Evolutionary conservation across 2,797 vertebrate species (phyloP).

Genomic region (Poecilia gillii): DNA sequence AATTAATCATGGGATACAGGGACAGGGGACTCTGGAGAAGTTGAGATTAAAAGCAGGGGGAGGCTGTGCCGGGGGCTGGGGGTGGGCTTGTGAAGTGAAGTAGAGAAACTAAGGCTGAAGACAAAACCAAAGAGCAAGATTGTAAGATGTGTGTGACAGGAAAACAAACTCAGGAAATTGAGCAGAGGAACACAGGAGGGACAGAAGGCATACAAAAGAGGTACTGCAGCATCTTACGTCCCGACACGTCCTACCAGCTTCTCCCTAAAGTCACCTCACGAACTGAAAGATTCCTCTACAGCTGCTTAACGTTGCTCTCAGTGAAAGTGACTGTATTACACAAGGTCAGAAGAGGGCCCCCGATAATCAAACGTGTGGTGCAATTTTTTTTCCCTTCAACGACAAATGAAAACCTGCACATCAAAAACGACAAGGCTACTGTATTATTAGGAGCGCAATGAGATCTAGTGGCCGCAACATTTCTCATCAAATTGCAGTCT

Average conservation of each 20-base stretch:
- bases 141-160: constrained; percentile 55
- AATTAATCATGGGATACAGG: constrained; percentile 65
- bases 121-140: constrained; percentile 29
- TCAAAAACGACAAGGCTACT: background rate
- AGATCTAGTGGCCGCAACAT: background rate
- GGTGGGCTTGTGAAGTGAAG: constrained; percentile 9
- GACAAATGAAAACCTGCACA: background rate
- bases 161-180: constrained; percentile 67
- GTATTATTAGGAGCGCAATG: background rate
- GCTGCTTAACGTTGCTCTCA: background rate
- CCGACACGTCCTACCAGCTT: constrained; percentile 36
- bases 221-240: constrained; percentile 40
- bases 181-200: constrained; percentile 43
- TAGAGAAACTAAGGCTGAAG: constrained; percentile 31
- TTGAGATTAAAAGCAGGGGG: constrained; percentile 61
- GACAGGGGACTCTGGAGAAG: constrained; percentile 55
- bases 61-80: background rate
- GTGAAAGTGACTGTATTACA: background rate
- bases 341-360: constrained; percentile 11
- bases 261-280: constrained; percentile 25
- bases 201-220: constrained; percentile 55
- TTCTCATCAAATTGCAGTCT: background rate
- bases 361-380: background rate
- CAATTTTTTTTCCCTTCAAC: background rate
- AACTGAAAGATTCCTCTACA: constrained; percentile 11